Conservation (phyloP, 2,888 invertebrate species). For the Aspidapion aeneum region DNA sequence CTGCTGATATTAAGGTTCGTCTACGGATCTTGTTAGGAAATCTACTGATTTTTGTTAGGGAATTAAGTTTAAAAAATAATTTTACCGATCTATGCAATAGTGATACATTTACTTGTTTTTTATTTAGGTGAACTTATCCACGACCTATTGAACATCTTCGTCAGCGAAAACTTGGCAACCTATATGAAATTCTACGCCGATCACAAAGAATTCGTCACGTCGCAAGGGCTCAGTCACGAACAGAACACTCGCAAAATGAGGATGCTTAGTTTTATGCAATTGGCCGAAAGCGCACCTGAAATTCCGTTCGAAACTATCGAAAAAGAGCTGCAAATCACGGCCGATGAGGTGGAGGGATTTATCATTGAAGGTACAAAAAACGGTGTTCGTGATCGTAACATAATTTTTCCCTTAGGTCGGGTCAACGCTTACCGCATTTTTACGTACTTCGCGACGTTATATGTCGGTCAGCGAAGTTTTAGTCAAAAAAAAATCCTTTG, state of each 20-base stretch:
- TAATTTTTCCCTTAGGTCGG: no score
- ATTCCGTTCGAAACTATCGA: constrained; percentile 89
- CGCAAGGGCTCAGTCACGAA: constrained; percentile 84
- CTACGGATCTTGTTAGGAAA: no score
- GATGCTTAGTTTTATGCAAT: constrained; percentile 93
- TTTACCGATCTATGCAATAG: no score
- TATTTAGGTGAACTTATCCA: constrained; percentile 77
- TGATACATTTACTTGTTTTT: no score
- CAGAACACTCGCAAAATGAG: constrained; percentile 97
- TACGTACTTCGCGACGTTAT: no score
- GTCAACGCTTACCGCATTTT: no score
- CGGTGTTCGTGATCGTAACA: no score
- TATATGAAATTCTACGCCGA: constrained; percentile 90
- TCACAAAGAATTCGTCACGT: constrained; percentile 87
- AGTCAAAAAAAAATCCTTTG: no score
- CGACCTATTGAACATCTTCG: constrained; percentile 91
- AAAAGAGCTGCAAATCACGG: constrained; percentile 80
- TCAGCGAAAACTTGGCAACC: constrained; percentile 88
- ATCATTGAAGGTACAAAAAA: constrained; percentile 80
- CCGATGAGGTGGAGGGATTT: constrained; percentile 91
- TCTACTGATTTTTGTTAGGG: no score
- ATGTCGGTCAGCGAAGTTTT: no score
- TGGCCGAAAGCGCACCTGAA: constrained; percentile 91
- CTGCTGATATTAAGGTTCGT: no score
- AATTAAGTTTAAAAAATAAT: no score